A percentile compares a stretch with the other conserved stretches of the same genome.
Evolutionary conservation across 2,888 invertebrate species (phyloP).

Genomic region (Polymixis lichenea): DNA sequence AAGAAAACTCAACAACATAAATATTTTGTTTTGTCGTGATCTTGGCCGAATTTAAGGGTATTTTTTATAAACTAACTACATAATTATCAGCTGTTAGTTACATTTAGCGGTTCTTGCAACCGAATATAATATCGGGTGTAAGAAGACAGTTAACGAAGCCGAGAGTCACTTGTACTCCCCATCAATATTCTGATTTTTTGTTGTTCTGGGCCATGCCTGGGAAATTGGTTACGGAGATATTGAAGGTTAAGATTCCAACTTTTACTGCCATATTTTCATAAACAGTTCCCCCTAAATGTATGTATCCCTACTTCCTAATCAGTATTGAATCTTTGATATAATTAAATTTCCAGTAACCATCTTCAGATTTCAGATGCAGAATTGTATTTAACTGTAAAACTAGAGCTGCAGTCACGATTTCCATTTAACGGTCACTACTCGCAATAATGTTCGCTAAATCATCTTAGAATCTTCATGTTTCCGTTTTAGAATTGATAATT

Average conservation of each 20-base stretch:
- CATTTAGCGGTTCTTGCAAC: not conserved
- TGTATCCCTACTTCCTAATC: not conserved
- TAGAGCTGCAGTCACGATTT: conserved; percentile 45
- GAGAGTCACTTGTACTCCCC: too few species aligned
- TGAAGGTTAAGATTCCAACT: too few species aligned
- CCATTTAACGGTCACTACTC: conserved; percentile 57
- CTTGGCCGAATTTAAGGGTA: not conserved
- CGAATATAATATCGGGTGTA: too few species aligned
- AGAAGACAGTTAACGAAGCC: too few species aligned
- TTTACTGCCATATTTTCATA: too few species aligned
- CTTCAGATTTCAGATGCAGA: conserved; percentile 24
- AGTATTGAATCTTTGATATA: not conserved
- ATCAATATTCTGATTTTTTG: too few species aligned
- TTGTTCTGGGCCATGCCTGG: too few species aligned
- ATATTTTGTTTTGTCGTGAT: not conserved
- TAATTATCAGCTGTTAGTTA: not conserved
- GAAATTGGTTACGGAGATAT: too few species aligned
- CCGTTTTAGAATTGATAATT: not conserved
- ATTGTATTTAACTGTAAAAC: conserved; percentile 42
- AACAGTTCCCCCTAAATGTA: conserved; percentile 3
- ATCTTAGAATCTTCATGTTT: conserved; percentile 41
- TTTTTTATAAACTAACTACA: not conserved
- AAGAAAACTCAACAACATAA: not conserved
- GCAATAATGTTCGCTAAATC: conserved; percentile 50
- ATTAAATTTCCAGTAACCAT: conserved; percentile 23